Conservation (phyloP, 2,113 vertebrate genomes). For the Scomber japonicus region DNA sequence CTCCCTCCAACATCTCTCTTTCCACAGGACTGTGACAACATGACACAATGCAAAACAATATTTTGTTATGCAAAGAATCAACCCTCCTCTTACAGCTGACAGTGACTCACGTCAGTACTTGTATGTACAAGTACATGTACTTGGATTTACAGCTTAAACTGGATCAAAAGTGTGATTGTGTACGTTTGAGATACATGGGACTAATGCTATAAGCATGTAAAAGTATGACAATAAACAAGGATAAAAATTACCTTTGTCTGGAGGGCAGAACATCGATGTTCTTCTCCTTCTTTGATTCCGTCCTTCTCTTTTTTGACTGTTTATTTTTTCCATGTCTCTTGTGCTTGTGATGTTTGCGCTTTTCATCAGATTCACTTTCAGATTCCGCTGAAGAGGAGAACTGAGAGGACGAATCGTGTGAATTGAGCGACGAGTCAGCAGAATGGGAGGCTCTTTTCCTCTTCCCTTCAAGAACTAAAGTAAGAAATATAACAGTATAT, state of each 20-base stretch:
- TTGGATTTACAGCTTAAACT: background rate
- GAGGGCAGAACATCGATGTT: slow-evolving; percentile 3
- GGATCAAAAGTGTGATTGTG: background rate
- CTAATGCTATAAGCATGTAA: background rate
- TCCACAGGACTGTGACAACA: slow-evolving; percentile 83
- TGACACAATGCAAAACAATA: slow-evolving; percentile 9
- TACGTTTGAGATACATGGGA: background rate
- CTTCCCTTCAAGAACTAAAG: slow-evolving; percentile 90
- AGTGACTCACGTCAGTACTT: background rate
- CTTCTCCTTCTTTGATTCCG: slow-evolving; percentile 82
- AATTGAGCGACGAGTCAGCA: slow-evolving; percentile 87
- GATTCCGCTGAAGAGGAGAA: slow-evolving; percentile 87
- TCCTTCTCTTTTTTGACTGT: slow-evolving; percentile 86
- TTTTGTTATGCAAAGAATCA: slow-evolving; percentile 27
- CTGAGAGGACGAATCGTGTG: slow-evolving; percentile 80
- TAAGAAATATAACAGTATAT: slow-evolving; percentile 5
- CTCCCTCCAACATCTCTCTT: slow-evolving; percentile 80
- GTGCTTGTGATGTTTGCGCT: slow-evolving; percentile 82
- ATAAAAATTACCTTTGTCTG: slow-evolving; percentile 51
- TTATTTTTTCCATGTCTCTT: slow-evolving; percentile 88
- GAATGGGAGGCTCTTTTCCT: slow-evolving; percentile 87
- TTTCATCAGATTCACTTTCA: slow-evolving; percentile 86
- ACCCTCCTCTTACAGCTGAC: background rate
- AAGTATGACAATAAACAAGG: background rate
- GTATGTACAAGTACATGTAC: background rate